Evolutionary conservation across 2,888 invertebrate species (phyloP).

Genomic region (Punctoribates punctum): DNA sequence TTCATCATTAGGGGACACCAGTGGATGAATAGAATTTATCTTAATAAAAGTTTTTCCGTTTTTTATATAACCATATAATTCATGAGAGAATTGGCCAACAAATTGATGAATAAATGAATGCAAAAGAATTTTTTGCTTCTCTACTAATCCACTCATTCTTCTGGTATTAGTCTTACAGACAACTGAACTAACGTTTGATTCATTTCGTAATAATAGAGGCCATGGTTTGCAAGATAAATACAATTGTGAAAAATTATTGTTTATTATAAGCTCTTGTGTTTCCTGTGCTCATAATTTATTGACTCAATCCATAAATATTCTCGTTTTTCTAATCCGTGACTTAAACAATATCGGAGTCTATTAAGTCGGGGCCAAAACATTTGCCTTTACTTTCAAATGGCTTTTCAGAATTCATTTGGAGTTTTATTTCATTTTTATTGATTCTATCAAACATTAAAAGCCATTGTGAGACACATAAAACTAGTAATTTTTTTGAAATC

Average conservation of each 20-base stretch:
- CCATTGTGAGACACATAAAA: too few species aligned
- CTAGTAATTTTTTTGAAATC: too few species aligned
- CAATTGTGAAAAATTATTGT: background rate
- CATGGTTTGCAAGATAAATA: background rate
- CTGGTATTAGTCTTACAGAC: background rate
- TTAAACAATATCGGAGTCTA: background rate
- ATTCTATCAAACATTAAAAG: background rate
- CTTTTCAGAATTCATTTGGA: background rate
- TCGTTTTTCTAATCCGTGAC: background rate
- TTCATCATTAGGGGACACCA: constrained; percentile 20
- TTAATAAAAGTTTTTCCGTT: constrained; percentile 11
- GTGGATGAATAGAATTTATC: background rate
- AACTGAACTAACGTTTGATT: background rate
- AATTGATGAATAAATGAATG: constrained; percentile 19
- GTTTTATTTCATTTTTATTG: background rate
- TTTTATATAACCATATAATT: background rate
- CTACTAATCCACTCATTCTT: background rate
- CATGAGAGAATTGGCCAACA: background rate
- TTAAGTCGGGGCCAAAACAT: constrained; percentile 16
- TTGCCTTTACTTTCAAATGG: background rate
- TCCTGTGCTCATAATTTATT: constrained; percentile 29
- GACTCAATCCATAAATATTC: background rate
- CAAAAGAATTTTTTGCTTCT: background rate
- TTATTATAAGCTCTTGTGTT: constrained; percentile 1
- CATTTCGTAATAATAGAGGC: background rate